Base-by-base conservation (phyloP, 2,797 vertebrate genomes). In the Ara ararauna region DNA sequence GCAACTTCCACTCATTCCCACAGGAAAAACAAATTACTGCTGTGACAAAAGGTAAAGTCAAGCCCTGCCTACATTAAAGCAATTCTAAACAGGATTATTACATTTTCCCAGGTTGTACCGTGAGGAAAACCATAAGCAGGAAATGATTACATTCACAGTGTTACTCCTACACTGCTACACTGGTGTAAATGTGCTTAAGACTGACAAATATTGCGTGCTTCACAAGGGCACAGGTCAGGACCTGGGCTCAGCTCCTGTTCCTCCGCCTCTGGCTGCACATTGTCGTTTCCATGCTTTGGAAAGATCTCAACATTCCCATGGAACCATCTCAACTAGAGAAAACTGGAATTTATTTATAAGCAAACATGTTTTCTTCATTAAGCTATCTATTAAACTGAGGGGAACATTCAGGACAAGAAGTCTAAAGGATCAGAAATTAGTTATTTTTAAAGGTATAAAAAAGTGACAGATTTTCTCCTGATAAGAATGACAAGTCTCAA, bases 101-200 rank as follows among this genome's bases (percentile, higher is more conserved):
- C 10, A 11, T 36, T 54, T 62, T 50, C 13, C 71, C 48, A 51
- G 8, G 30, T 13, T 85, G n/a, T 1, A 42, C 67, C 15, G 7
- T 1, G 20, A 76, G 30, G 42, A 76, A 77, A 94, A 58, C 4
- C 0, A 0, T 12, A 40, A 36, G 65, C 14, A 50, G 36, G 29
- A 61, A 36, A 26, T 1, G 4, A 29, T 34, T 12, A 9, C 13
- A 3, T 2, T 1, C 2, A 14, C 9, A 1, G 17, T 4, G 10
- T 36, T 32, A 8, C 29, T 27, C 38, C 61, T 22, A 24, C 3
- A 2, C 20, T 32, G n/a, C 36, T 20, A 13, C 1, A 4, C 11
- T 24, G 14, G 36, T 10, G 15, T 30, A 47, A 73, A 44, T 8
- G 5, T 1, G 24, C 13, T 60, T 56, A 5, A 68, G 54, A 32